Percentiles rank a stretch among this genome's conserved stretches.
Evolutionary conservation across 2,113 vertebrate genomes (phyloP).

Genomic region (Tylochromis polylepis): DNA sequence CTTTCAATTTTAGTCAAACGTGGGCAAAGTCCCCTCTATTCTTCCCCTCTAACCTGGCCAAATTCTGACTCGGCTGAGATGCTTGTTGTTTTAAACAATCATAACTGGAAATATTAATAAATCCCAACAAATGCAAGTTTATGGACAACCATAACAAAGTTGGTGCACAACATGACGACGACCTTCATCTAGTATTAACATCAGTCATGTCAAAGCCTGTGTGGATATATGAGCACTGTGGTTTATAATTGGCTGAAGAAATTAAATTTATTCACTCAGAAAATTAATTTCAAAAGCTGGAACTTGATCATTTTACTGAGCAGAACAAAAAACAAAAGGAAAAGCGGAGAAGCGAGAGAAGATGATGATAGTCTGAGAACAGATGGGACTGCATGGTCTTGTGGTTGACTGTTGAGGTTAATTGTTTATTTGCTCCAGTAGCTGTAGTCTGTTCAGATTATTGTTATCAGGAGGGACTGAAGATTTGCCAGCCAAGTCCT

Average conservation of each 20-base stretch:
- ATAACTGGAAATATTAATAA: background rate
- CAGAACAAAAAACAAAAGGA: background rate
- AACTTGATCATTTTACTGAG: background rate
- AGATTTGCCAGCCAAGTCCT: slow-evolving; percentile 24
- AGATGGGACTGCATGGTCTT: slow-evolving; percentile 40
- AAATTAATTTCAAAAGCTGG: background rate
- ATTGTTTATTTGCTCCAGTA: slow-evolving; percentile 69
- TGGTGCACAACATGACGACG: background rate
- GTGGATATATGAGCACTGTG: background rate
- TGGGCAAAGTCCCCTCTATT: background rate
- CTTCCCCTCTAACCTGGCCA: background rate
- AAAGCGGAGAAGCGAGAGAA: slow-evolving; percentile 11
- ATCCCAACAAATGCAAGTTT: background rate
- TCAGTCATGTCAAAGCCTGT: background rate
- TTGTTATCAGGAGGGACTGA: slow-evolving; percentile 54
- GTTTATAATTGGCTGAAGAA: background rate
- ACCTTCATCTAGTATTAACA: background rate
- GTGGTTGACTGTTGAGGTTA: slow-evolving; percentile 59
- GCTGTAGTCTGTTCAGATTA: slow-evolving; percentile 58
- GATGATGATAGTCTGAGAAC: slow-evolving; percentile 43
- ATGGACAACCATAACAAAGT: background rate
- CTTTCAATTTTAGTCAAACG: background rate
- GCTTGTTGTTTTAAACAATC: background rate
- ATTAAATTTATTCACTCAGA: background rate
- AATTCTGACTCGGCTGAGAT: background rate